Evolutionary conservation across 2,888 invertebrate genomes (phyloP), one percentile per base, ranked within the genome.

Genomic region (Drosophila leonis): DNA sequence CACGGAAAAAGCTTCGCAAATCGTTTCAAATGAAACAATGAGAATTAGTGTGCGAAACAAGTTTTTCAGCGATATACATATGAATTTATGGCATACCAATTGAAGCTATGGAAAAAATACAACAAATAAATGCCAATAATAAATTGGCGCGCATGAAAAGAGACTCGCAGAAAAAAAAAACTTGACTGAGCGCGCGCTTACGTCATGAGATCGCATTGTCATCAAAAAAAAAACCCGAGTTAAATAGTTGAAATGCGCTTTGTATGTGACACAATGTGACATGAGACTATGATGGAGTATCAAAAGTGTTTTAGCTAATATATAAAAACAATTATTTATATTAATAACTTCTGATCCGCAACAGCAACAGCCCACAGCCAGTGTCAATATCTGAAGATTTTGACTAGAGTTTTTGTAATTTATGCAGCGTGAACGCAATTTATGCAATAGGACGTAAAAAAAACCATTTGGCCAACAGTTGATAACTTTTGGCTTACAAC

Each of bases 181-280:
- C 48, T 41, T 49, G 35, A 7, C 72, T 41, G 67, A 39, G 55
- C 60, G 60, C 52, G n/a, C 7, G 71, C 65, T 83, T 85, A 85
- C 83, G 83, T 83, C 86, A 83, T 83, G 63, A 59, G 62, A 67
- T 69, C 48, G 41, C 57, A 82, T 67, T 72, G 70, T 49, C 62
- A 64, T 63, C 44, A 31, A 49, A 68, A 67, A 46, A 46, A 60
- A 73, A 27, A 39, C 15, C 6, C 6, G n/a, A 73, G 37, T n/a
- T 20, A 60, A 69, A 37, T 60, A 24, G 42, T 35, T 57, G 51
- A 62, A 33, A 33, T 41, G 24, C 24, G 18, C 13, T 37, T 13
- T 31, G 48, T 35, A n/a, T 54, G 27, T n/a, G 37, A 52, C n/a
- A 13, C 6, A 42, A 65, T 48, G 57, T 20, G 48, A 74, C 51